Evolutionary conservation across 2,888 invertebrate genomes (phyloP), one percentile per base, ranked within the genome.

Genomic region (Mythimna albipuncta): DNA sequence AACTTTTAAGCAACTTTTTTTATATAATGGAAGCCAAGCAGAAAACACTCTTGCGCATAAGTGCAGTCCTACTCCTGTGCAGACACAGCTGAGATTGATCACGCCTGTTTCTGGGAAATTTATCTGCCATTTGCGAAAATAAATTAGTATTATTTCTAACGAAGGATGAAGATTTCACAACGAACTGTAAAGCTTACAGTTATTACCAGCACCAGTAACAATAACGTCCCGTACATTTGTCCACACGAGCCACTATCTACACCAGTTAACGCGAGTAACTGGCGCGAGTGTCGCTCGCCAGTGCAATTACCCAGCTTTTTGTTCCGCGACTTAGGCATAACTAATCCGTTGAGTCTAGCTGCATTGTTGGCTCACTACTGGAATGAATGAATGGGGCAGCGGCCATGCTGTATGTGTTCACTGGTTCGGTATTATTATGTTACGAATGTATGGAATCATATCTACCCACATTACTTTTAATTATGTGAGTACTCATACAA

Each of bases 281-380:
- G 55, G 80, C 73, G 65, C 66, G 67, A 80, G 58, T 75, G 63
- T 50, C 35, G 65, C 73, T 21, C 73, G 83, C 69, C 59, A 67
- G 64, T 58, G 81, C 82, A 81, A 81, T 84, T 81, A 81, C n/a
- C 70, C 64, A 65, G 84, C 77, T 81, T 81, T 81, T 81, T 84
- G 81, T 84, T 71, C 67, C 84, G 52, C 69, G 84, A 72, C 64
- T 76, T 69, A 66, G 76, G 67, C 81, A 84, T 72, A 68, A 81
- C 82, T 84, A 84, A 81, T 84, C 84, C 69, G 77, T 76, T 64
- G 71, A 76, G 82, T 72, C 68, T 75, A 70, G 70, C 75, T 81
- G 35, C 67, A 81, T 84, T 81, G 80, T 81, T 47, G 59, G 75
- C 64, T 64, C 57, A 32, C 81, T 65, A 50, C 83, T 79, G 80